These are phyloP conservation scores for Nannoperca obscura DNA, from an alignment of 2,797 vertebrate species.

Conservation along the genomic window DNA sequence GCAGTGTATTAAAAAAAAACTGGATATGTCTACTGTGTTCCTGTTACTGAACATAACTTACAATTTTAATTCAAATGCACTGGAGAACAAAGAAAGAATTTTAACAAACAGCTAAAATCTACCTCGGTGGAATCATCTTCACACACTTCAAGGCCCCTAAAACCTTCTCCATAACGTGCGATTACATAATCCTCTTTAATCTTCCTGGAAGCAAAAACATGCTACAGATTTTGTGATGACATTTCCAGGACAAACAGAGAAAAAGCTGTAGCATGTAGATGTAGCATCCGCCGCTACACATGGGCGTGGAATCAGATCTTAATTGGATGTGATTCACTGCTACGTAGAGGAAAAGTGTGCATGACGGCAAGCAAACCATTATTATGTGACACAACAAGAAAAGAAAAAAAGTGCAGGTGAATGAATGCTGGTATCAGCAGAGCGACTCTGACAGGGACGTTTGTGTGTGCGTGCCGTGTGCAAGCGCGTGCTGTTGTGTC, in stretches of 20 bases:
- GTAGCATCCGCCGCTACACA: constrained; percentile 21
- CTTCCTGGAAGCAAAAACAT: constrained; percentile 53
- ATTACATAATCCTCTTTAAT: constrained; percentile 69
- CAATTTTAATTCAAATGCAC: neutral
- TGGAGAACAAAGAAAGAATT: constrained; percentile 2
- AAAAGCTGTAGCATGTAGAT: constrained; percentile 27
- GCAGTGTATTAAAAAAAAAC: constrained; percentile 11
- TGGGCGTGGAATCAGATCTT: constrained; percentile 2
- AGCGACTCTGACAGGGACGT: constrained; percentile 1
- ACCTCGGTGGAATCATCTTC: constrained; percentile 33
- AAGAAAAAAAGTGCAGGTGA: neutral
- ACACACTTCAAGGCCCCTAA: constrained; percentile 28
- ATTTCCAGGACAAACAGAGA: constrained; percentile 30
- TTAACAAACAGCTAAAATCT: constrained; percentile 18
- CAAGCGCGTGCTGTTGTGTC: constrained; percentile 14
- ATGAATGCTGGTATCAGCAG: constrained; percentile 14
- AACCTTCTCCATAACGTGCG: constrained; percentile 51
- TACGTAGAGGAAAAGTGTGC: neutral
- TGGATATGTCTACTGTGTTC: neutral
- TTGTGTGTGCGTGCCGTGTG: neutral
- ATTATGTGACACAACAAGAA: constrained; percentile 9
- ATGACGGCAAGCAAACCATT: neutral
- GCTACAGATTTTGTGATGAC: constrained; percentile 32
- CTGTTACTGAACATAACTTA: neutral
- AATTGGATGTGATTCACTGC: neutral